These are phyloP conservation scores for Falco biarmicus DNA, from an alignment of 2,797 vertebrate species.

Conservation along the genomic window DNA sequence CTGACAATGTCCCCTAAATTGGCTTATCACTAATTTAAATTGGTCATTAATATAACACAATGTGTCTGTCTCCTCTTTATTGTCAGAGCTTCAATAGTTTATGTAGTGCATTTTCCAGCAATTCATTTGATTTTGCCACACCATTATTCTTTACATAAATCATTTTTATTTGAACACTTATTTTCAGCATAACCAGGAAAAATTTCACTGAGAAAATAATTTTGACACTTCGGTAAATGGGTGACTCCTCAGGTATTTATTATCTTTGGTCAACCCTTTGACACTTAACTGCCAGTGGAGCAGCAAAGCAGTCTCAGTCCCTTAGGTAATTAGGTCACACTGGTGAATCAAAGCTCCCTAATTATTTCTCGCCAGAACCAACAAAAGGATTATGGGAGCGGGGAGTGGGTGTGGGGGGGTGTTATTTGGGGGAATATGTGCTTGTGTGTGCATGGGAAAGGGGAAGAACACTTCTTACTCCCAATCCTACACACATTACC, in stretches of 20 bases:
- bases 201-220: not conserved
- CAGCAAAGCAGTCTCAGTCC: not conserved
- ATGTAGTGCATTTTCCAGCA: not conserved
- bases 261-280: not conserved
- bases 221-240: not conserved
- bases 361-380: not conserved
- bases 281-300: not conserved
- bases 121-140: not conserved
- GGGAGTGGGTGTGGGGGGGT: fast-evolving
- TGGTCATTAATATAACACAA: not conserved
- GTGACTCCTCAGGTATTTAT: not conserved
- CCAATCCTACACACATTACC: not conserved
- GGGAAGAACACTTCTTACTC: not conserved
- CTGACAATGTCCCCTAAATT: not conserved
- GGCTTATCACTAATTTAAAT: not conserved
- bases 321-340: not conserved
- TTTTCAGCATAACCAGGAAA: not conserved
- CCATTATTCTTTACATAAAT: not conserved
- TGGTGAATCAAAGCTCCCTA: not conserved
- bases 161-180: not conserved
- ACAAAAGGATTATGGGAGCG: not conserved
- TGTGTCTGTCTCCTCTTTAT: not conserved
- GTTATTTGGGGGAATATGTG: not conserved
- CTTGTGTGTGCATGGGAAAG: fast-evolving
- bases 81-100: not conserved